A percentile compares a stretch with the other conserved stretches of the same genome.
These are phyloP conservation scores for Leptarthrus brevirostris DNA, from an alignment of 2,888 invertebrate species.

Conservation along the genomic window DNA sequence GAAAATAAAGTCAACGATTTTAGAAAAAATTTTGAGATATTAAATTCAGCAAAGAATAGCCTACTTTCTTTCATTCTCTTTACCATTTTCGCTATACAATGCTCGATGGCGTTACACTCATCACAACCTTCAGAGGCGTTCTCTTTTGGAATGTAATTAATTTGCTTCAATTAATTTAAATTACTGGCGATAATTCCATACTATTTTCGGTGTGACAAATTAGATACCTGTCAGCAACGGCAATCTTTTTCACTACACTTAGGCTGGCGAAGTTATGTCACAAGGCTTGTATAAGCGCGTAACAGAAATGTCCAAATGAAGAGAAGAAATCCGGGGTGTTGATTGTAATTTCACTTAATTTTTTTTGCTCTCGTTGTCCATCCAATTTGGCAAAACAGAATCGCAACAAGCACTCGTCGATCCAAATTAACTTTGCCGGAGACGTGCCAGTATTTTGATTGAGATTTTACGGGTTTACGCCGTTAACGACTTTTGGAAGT, in stretches of 20 bases:
- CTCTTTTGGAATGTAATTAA: not conserved
- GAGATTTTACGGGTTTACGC: constrained; percentile 28
- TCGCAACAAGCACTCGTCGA: not conserved
- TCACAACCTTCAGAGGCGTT: not conserved
- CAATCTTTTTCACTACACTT: not conserved
- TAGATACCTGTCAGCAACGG: not conserved
- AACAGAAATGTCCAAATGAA: constrained; percentile 7
- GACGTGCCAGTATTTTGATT: constrained; percentile 26
- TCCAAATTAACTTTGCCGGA: constrained; percentile 8
- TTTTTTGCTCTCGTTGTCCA: constrained; percentile 12
- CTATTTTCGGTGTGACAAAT: not conserved
- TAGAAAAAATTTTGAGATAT: no score
- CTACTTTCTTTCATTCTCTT: no score
- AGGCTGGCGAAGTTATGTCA: constrained; percentile 13
- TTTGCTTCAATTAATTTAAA: not conserved
- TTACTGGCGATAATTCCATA: not conserved
- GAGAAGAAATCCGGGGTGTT: constrained; percentile 13
- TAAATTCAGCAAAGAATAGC: no score
- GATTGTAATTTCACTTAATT: constrained; percentile 20
- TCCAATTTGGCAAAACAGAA: not conserved
- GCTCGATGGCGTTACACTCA: no score
- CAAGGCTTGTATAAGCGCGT: constrained; percentile 15
- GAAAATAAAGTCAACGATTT: no score
- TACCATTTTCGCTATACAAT: not conserved
- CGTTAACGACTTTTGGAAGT: constrained; percentile 16